Percentiles rank a stretch among this genome's conserved stretches.
These are phyloP conservation scores for Ophion ventricosus DNA, from an alignment of 2,888 invertebrate genomes.

Conservation along the genomic window DNA sequence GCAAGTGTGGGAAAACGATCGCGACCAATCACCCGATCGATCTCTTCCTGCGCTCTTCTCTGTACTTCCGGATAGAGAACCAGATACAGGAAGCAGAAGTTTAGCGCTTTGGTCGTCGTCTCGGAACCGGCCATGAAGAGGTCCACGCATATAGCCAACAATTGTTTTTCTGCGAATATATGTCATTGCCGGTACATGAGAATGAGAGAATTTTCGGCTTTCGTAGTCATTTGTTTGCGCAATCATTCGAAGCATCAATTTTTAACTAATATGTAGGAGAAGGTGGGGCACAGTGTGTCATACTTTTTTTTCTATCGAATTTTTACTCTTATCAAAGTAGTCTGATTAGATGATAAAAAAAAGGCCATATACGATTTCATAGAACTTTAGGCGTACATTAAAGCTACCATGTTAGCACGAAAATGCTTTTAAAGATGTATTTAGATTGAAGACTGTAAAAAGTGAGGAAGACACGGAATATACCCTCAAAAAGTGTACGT, in stretches of 20 bases:
- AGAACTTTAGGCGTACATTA: too few relatives aligned
- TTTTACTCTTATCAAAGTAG: too few relatives aligned
- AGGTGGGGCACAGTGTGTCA: too few relatives aligned
- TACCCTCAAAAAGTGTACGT: too few relatives aligned
- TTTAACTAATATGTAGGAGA: too few relatives aligned
- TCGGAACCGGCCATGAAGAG: constrained; percentile 95
- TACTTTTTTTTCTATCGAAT: too few relatives aligned
- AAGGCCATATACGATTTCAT: too few relatives aligned
- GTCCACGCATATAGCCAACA: constrained; percentile 92
- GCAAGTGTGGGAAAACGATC: constrained; percentile 88
- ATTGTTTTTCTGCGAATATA: constrained; percentile 88
- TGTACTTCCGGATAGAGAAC: constrained; percentile 90
- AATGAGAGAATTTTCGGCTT: not conserved
- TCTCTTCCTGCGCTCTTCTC: constrained; percentile 90
- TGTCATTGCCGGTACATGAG: not conserved
- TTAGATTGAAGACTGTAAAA: too few relatives aligned
- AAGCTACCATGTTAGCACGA: too few relatives aligned
- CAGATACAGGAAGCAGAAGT: constrained; percentile 90
- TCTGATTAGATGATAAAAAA: too few relatives aligned
- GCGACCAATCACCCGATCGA: constrained; percentile 89
- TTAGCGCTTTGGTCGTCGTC: constrained; percentile 91
- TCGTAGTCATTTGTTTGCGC: not conserved
- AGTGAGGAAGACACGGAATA: too few relatives aligned
- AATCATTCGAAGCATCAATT: not conserved
- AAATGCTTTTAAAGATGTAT: too few relatives aligned